Evolutionary conservation across 1,140 invertebrate genomes (phyloP).

Genomic region (Brachystomella parvula): DNA sequence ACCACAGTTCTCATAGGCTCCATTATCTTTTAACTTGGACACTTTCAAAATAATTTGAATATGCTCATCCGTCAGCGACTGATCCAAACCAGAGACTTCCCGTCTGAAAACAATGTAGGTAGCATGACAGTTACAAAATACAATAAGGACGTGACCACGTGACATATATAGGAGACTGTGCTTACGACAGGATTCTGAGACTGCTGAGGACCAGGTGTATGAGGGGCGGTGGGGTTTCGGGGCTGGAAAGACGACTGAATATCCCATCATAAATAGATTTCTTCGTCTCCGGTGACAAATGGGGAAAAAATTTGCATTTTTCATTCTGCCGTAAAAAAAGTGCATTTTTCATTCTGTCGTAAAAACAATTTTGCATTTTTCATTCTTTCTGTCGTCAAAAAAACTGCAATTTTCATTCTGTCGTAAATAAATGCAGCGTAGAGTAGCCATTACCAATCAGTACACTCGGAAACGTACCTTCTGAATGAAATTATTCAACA

Average conservation of each 20-base stretch:
- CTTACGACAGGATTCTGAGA: constrained; percentile 22
- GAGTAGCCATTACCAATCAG: not conserved
- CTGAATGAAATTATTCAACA: not conserved
- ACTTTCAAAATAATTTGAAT: constrained; percentile 20
- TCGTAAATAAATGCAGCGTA: not conserved
- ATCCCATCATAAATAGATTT: constrained; percentile 17
- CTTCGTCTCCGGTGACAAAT: constrained; percentile 14
- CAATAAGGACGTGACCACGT: not conserved
- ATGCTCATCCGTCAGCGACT: constrained; percentile 5
- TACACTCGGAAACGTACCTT: not conserved
- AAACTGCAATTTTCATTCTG: not conserved
- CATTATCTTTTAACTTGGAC: constrained; percentile 14
- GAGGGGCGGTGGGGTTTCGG: constrained; percentile 5
- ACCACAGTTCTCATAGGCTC: constrained; percentile 21
- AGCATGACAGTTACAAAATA: not conserved
- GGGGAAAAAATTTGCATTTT: constrained; percentile 17
- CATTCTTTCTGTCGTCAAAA: not conserved
- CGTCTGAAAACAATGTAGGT: constrained; percentile 13
- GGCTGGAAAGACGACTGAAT: constrained; percentile 16
- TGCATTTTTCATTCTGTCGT: not conserved
- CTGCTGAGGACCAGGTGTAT: constrained; percentile 12
- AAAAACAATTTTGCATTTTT: not conserved
- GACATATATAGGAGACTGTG: not conserved
- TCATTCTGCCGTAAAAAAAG: constrained; percentile 8
- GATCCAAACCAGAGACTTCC: constrained; percentile 29